Base-by-base conservation (phyloP, 2,888 invertebrate genomes). In the Perizoma flavofasciatum region DNA sequence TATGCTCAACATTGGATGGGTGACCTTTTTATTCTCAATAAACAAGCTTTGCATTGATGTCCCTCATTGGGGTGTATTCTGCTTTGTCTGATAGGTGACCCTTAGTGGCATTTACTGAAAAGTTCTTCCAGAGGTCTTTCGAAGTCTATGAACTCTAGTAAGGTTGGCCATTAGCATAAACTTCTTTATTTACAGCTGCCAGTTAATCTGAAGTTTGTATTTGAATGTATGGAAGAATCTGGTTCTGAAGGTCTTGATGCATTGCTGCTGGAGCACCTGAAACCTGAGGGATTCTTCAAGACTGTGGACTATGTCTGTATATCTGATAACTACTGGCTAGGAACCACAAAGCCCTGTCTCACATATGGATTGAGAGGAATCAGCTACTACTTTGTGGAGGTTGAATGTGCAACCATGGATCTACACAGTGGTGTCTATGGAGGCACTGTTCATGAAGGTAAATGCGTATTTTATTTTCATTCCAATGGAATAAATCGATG, bases 201-300 rank as follows among this genome's bases (percentile, higher is more conserved):
- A 0, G 94, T 96, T 0, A 96, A 96, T 79, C 77, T 96, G 5
- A 96, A 96, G 94, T 99, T 99, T 86, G 94, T 97, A 9, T 96
- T 99, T 82, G 99, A 99, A 93, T 98, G 98, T 56, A 99, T 99
- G 99, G 99, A 99, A 87, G 99, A 99, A 85, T 96, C 96, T 63
- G 99, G 99, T 5, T 99, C 98, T 61, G 96, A 97, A 81, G 99
- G 99, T n/a, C 92, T 99, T 33, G 98, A 98, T 82, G 96, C 96
- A 0, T 89, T 98, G 7, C 92, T 99, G 0, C 89, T 89, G 56
- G 82, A 89, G 40, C 71, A 89, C 52, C 68, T 92, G 41, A 90
- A 92, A 63, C 92, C 92, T 33, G 95, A 96, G 70, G 94, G 94
- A 34, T 98, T 98, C 85, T 93, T 99, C 40, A 93, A 95, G 55